Conservation (phyloP, 2,797 vertebrate genomes). For the Chaetodon trifasciatus region DNA sequence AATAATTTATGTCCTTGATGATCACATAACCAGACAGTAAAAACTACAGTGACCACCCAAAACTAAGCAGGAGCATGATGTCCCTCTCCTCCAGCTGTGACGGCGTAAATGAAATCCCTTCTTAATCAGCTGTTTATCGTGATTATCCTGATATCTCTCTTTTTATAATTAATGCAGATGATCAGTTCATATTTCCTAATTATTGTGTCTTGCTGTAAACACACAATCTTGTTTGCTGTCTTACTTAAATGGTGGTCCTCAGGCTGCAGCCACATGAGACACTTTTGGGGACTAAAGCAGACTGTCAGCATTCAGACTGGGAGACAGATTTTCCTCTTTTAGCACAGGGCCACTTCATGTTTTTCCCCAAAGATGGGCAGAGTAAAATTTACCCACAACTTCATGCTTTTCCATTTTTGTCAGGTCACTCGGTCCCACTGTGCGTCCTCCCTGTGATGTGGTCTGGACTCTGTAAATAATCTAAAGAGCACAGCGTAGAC, state of each 20-base stretch:
- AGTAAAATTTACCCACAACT: background rate
- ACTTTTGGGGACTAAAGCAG: background rate
- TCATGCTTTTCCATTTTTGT: background rate
- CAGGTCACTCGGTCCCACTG: background rate
- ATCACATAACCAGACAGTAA: too few species aligned
- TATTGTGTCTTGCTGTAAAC: background rate
- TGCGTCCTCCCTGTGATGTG: background rate
- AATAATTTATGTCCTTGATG: background rate
- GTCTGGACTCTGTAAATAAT: too few species aligned
- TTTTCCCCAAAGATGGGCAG: conserved; percentile 26
- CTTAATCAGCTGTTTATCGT: background rate
- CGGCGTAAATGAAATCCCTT: background rate
- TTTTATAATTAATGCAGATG: too few species aligned
- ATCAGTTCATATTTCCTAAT: too few species aligned
- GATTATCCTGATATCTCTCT: background rate
- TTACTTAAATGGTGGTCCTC: background rate
- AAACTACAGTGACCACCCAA: too few species aligned
- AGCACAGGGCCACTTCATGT: conserved; percentile 1
- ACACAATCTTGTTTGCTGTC: background rate
- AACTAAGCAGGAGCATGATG: background rate
- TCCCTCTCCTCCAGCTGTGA: background rate
- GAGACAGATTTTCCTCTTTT: background rate
- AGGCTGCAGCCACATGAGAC: background rate
- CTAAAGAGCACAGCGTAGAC: too few species aligned
- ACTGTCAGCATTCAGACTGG: background rate